Base-by-base conservation (phyloP, 2,113 vertebrate genomes). In the Otocyon megalotis region DNA sequence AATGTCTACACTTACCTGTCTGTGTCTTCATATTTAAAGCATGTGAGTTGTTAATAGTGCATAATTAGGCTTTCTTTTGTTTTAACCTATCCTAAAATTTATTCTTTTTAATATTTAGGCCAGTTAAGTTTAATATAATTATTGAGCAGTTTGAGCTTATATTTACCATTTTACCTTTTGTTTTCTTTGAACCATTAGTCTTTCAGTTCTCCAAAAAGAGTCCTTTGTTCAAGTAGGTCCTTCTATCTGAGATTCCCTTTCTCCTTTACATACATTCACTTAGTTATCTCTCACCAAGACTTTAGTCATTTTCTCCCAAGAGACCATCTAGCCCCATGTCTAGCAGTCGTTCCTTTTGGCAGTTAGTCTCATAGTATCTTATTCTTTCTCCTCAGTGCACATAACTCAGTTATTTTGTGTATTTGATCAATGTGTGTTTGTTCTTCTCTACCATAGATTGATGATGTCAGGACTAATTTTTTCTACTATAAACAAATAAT, bases 401-500 rank as follows among this genome's bases (percentile, higher is more conserved):
- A 1, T 19, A 15, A 12, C 22, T 87, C 26, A 87, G 7, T 17
- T 88, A 30, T 62, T 74, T 95, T 90, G 48, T 88, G 13, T 74
- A 48, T 82, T 60, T 74, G 8, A 63, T 65, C 91, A 53, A n/a
- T 30, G 8, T 54, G 35, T 88, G 2, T 86, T 89, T 85, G 8
- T 94, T 65, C 28, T 50, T 93, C 12, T 82, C 82, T 60, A 65
- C 2, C 12, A 37, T 35, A 37, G 2, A 2, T 90, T 60, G 37
- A 69, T 48, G 56, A 43, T 65, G 24, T 10, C 35, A 83, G 11
- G 3, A 87, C 24, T 65, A 53, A 56, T 71, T 86, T 19, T 11
- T 35, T 90, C 50, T 79, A 90, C 76, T 82, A 22, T 84, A 92
- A 87, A 60, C 37, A 79, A 88, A 80, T 74, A 62, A 12, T 88